These are phyloP conservation scores for Drosophila malerkotliana DNA, from an alignment of 1,140 invertebrate genomes.

Conservation along the genomic window DNA sequence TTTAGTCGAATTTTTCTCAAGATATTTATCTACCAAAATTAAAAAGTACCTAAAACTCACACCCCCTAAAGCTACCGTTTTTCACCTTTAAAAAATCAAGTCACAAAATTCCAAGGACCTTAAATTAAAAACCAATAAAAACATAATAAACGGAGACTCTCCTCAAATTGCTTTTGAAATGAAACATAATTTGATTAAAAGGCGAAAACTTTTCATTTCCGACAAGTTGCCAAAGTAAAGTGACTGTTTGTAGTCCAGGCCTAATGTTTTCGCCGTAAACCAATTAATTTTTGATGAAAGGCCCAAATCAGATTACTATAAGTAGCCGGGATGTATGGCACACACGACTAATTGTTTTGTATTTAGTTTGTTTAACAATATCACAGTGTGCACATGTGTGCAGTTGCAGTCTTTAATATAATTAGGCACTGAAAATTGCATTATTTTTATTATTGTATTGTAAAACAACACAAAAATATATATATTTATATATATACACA, in stretches of 20 bases:
- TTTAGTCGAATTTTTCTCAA: too few relatives aligned
- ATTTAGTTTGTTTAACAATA: constrained; percentile 4
- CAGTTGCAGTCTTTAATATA: constrained; percentile 34
- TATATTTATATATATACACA: too few relatives aligned
- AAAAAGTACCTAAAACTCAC: too few relatives aligned
- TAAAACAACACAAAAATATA: constrained; percentile 26
- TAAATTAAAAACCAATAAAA: background rate
- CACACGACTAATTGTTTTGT: background rate
- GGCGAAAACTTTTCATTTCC: background rate
- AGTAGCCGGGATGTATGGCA: background rate
- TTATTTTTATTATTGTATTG: constrained; percentile 46
- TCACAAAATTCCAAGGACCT: background rate
- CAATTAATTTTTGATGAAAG: constrained; percentile 4
- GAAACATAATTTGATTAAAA: background rate
- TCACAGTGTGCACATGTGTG: background rate
- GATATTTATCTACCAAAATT: too few relatives aligned
- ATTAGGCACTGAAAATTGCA: constrained; percentile 51
- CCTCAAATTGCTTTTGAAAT: background rate
- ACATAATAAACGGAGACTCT: background rate
- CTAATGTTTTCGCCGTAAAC: background rate
- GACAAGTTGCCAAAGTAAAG: background rate
- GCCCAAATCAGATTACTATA: background rate
- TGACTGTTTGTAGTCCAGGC: background rate
- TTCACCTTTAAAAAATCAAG: too few relatives aligned
- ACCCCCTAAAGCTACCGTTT: too few relatives aligned